A percentile compares a stretch with the other conserved stretches of the same genome.
phyloP scores from a whole-genome alignment of 2,888 invertebrate species.

The Apocheima hispidaria region DNA sequence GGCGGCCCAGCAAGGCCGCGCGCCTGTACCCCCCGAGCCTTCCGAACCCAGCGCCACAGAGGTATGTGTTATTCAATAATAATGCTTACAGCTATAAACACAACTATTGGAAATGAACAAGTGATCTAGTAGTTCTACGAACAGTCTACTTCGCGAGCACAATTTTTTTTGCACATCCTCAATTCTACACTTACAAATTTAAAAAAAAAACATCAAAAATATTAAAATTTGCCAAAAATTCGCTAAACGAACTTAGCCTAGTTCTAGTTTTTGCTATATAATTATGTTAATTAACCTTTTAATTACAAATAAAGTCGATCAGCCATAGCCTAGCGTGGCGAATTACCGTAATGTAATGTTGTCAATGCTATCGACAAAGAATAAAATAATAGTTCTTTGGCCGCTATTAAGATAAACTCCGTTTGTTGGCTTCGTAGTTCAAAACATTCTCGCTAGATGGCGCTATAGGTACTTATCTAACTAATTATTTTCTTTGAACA shows the following conservation, averaged over 20 bases:
- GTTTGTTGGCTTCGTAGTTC: neutral
- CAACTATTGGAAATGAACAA: too few relatives aligned
- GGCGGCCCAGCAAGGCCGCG: constrained; percentile 62
- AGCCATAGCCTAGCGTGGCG: neutral
- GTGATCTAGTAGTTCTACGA: too few relatives aligned
- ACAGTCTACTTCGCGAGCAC: too few relatives aligned
- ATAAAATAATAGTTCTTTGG: neutral
- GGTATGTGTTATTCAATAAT: constrained; percentile 49
- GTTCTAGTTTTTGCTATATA: neutral
- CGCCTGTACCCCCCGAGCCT: constrained; percentile 47
- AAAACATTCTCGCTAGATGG: constrained; percentile 22
- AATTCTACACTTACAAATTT: too few relatives aligned
- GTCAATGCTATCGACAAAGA: neutral
- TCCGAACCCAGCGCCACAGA: constrained; percentile 51
- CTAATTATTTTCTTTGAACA: neutral
- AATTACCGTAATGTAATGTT: neutral
- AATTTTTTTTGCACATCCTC: too few relatives aligned
- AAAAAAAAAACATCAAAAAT: too few relatives aligned
- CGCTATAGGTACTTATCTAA: constrained; percentile 5
- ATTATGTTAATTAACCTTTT: neutral
- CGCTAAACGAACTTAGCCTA: too few relatives aligned
- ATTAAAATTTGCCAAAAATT: too few relatives aligned
- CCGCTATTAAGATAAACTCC: neutral
- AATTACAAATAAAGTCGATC: neutral
- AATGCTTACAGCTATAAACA: neutral